Evolutionary conservation across 92 coral and sea anemone species (phyloP), one percentile per base, ranked within the genome.

Genomic region (Metridium senile): DNA sequence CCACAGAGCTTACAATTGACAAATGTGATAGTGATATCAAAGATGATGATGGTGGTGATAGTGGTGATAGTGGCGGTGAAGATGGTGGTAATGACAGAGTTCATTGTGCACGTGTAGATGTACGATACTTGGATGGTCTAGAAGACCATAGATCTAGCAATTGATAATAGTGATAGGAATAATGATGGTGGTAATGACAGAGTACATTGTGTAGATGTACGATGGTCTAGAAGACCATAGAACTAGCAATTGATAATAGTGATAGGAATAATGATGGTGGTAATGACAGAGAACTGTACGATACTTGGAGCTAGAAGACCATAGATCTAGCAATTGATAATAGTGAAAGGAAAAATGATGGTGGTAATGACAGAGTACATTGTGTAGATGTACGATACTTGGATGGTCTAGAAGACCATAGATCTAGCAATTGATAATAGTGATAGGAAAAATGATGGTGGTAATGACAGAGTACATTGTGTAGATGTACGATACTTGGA

Each of bases 81-180:
- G n/a, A n/a, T n/a, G n/a, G n/a, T n/a, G n/a, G n/a, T n/a, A n/a
- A n/a, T n/a, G n/a, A n/a, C n/a, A n/a, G n/a, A n/a, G n/a, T n/a
- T n/a, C n/a, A n/a, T n/a, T n/a, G n/a, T n/a, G n/a, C n/a, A n/a
- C 91, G 72, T 94, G 93, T 20, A 91, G 62, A 19, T 82, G 90
- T 51, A 91, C 97, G 34, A 91, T 88, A 32, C 97, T 88, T 46
- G 70, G 66, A 87, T 64, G 27, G 10, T 57, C 54, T 30, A 17
- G 56, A 58, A 58, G 61, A 23, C 26, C 20, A 54, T 13, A 16
- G 4, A 20, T 66, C 45, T 66, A 9, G 21, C 18, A 34, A 21
- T 47, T 6, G 13, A 19, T 21, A 80, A 39, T 39, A 39, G 13
- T 6, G n/a, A n/a, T n/a, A 39, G 8, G 8, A 39, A 39, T 39